Evolutionary conservation across 2,797 vertebrate species (phyloP).

Genomic region (Sebastes matsubarae): DNA sequence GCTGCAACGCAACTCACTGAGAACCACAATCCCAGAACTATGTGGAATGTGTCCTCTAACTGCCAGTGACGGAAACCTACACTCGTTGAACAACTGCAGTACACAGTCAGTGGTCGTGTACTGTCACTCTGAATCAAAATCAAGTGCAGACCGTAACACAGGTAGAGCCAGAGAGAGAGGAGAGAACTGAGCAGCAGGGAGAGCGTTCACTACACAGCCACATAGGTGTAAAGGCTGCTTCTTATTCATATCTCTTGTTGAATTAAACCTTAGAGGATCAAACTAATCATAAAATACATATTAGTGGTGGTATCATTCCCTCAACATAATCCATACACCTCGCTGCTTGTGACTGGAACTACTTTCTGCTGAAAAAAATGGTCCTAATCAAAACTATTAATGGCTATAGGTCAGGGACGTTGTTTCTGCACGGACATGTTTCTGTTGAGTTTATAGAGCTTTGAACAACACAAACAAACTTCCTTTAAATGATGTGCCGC

Average conservation of each 20-base stretch:
- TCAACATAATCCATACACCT: neutral
- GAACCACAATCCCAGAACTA: conserved; percentile 64
- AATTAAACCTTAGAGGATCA: neutral
- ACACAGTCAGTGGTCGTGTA: conserved; percentile 74
- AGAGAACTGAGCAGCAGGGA: neutral
- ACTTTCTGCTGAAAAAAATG: neutral
- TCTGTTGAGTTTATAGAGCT: neutral
- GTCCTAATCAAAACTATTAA: neutral
- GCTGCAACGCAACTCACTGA: conserved; percentile 48
- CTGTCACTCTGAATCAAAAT: conserved; percentile 76
- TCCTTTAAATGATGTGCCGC: neutral
- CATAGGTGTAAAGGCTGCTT: conserved; percentile 5
- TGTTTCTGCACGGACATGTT: neutral
- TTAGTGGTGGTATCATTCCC: neutral
- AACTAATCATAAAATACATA: neutral
- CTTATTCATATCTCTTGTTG: neutral
- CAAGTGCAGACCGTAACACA: conserved; percentile 65
- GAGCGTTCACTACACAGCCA: neutral
- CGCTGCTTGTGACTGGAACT: neutral
- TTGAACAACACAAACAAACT: neutral
- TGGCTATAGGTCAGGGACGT: neutral
- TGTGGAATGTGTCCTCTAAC: conserved; percentile 70
- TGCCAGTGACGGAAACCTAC: conserved; percentile 70
- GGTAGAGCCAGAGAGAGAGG: conserved; percentile 48
- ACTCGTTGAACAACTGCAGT: conserved; percentile 73